These are phyloP conservation scores for Brienomyrus brachyistius DNA, from an alignment of 2,113 vertebrate species.

Conservation along the genomic window DNA sequence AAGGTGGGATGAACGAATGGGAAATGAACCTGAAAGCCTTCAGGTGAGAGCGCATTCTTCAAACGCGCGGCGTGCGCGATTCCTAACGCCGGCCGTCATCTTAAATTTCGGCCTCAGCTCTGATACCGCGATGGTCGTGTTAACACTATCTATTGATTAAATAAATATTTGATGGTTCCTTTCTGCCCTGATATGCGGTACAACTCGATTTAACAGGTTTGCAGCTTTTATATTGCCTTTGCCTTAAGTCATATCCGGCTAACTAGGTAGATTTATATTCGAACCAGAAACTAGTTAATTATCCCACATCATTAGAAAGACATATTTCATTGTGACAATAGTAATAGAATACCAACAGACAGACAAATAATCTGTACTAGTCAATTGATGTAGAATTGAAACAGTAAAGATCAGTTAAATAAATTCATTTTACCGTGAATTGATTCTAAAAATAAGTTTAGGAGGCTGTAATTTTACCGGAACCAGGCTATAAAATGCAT, in stretches of 20 bases:
- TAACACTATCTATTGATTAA: not conserved
- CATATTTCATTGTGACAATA: not conserved
- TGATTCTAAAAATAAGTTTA: not conserved
- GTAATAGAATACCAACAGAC: not conserved
- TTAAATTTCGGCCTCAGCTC: not conserved
- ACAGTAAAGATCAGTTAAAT: not conserved
- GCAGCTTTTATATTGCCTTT: not conserved
- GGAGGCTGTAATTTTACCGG: not conserved
- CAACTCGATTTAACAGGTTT: not conserved
- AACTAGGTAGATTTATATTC: not conserved
- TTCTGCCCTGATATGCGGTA: not conserved
- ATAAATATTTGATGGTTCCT: not conserved
- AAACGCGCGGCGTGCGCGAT: not conserved
- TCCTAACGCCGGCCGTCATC: not conserved
- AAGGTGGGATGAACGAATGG: slow-evolving; percentile 7
- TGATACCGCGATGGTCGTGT: not conserved
- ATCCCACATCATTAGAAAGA: not conserved
- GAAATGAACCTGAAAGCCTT: slow-evolving; percentile 3
- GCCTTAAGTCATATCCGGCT: not conserved
- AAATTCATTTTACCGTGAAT: not conserved
- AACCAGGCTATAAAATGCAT: not conserved
- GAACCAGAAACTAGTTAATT: not conserved
- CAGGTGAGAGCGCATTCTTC: slow-evolving; percentile 6
- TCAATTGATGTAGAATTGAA: not conserved
- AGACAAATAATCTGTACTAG: not conserved